phyloP scores from a whole-genome alignment of 2,113 vertebrate species.

The Sander vitreus region DNA sequence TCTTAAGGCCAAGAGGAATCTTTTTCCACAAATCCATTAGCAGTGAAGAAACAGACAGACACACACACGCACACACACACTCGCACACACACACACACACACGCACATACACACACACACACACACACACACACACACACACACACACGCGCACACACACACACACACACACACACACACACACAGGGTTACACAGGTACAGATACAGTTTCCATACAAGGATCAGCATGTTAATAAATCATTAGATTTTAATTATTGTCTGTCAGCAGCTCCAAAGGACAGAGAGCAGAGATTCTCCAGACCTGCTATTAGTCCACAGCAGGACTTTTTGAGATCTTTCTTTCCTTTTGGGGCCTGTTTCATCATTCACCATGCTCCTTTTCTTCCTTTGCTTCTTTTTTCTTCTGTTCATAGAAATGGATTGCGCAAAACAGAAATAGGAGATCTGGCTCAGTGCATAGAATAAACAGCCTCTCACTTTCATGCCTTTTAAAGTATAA shows the following conservation, averaged over 20 bases:
- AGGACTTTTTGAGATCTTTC: slow-evolving; percentile 48
- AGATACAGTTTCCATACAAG: slow-evolving; percentile 82
- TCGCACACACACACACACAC: no score
- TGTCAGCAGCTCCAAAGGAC: slow-evolving; percentile 76
- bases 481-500: slow-evolving; percentile 43
- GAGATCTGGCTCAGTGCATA: slow-evolving; percentile 25
- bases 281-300: slow-evolving; percentile 82
- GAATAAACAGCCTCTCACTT: slow-evolving; percentile 49
- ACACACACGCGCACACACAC: slow-evolving; percentile 49
- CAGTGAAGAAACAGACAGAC: slow-evolving; percentile 55
- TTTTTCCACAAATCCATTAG: slow-evolving; percentile 80
- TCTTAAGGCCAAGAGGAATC: slow-evolving; percentile 72
- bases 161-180: slow-evolving; percentile 27
- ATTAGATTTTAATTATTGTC: slow-evolving; percentile 86
- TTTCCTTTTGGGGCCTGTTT: slow-evolving; percentile 41
- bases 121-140: slow-evolving; percentile 14
- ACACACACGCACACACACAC: slow-evolving; percentile 49
- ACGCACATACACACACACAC: slow-evolving; percentile 34
- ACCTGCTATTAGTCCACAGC: slow-evolving; percentile 65
- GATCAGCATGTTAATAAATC: slow-evolving; percentile 83
- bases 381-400: slow-evolving; percentile 12
- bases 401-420: neutral
- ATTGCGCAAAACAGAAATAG: slow-evolving; percentile 8
- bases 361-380: slow-evolving; percentile 48
- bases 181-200: slow-evolving; percentile 47